These are phyloP conservation scores for Hirtodrosophila duncani DNA, from an alignment of 2,888 invertebrate genomes.

Conservation along the genomic window DNA sequence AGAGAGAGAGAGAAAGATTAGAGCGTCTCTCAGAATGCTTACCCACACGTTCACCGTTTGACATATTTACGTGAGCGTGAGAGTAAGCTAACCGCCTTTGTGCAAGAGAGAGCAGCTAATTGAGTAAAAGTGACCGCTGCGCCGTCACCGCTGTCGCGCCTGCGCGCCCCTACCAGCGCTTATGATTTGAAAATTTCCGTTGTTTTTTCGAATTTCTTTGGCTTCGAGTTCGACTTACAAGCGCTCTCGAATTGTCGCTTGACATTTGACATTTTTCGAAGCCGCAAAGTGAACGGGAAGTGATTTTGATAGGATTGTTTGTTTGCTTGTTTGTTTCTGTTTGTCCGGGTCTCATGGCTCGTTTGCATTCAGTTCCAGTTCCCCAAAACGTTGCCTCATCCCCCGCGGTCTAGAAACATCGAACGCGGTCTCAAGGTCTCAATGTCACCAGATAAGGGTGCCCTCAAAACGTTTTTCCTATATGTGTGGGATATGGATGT, in stretches of 20 bases:
- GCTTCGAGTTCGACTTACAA: constrained; percentile 33
- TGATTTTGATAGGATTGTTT: constrained; percentile 53
- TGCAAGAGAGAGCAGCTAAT: constrained; percentile 34
- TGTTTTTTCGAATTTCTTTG: constrained; percentile 35
- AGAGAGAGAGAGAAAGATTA: constrained; percentile 9
- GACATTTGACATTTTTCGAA: constrained; percentile 62
- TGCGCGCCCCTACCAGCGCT: too few relatives aligned
- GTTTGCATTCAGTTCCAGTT: constrained; percentile 32
- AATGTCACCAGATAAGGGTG: constrained; percentile 44
- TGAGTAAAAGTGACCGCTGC: constrained; percentile 42
- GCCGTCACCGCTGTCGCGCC: too few relatives aligned
- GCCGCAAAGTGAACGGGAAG: constrained; percentile 54
- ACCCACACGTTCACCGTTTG: constrained; percentile 54
- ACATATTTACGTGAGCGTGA: constrained; percentile 60
- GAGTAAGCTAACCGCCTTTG: constrained; percentile 12
- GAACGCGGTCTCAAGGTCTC: too few relatives aligned
- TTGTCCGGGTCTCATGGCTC: constrained; percentile 18
- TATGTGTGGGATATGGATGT: neutral
- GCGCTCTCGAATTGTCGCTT: constrained; percentile 8
- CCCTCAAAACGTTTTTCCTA: neutral
- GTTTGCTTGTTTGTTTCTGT: constrained; percentile 15
- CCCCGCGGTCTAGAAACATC: too few relatives aligned
- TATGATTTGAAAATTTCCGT: constrained; percentile 70
- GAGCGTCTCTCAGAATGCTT: constrained; percentile 39
- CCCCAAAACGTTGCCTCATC: constrained; percentile 19